These are phyloP conservation scores for Drosophila nebulosa DNA, from an alignment of 1,140 invertebrate genomes.

Conservation along the genomic window DNA sequence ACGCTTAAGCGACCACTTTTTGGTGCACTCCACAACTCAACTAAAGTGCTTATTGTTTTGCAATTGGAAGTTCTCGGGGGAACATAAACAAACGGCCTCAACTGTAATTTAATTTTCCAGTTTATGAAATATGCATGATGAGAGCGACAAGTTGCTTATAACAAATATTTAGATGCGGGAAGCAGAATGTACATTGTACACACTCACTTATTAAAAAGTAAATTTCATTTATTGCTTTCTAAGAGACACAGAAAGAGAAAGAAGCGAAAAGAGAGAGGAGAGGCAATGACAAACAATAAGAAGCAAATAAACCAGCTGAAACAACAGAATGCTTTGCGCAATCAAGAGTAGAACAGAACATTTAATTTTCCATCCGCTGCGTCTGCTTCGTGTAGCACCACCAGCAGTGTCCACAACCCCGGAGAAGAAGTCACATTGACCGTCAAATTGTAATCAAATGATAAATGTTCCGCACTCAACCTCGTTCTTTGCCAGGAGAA, in stretches of 20 bases:
- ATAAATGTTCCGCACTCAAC: conserved; percentile 53
- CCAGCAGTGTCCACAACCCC: conserved; percentile 3
- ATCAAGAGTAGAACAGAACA: conserved; percentile 38
- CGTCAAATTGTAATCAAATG: conserved; percentile 70
- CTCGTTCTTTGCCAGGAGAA: background rate
- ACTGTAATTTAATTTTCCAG: conserved; percentile 54
- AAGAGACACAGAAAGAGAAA: background rate
- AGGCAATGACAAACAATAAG: background rate
- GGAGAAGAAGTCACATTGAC: conserved; percentile 48
- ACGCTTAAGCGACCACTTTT: too few species aligned
- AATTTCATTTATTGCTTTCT: conserved; percentile 46
- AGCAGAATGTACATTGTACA: conserved; percentile 47
- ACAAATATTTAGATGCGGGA: conserved; percentile 46
- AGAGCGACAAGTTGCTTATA: conserved; percentile 47
- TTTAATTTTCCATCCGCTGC: conserved; percentile 43
- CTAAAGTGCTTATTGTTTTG: background rate
- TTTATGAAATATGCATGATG: conserved; percentile 52
- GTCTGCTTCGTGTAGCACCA: background rate
- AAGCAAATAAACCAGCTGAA: conserved; percentile 47
- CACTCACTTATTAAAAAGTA: conserved; percentile 55
- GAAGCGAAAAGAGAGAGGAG: background rate
- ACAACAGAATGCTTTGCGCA: conserved; percentile 51
- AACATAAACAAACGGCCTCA: conserved; percentile 7
- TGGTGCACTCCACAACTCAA: background rate
- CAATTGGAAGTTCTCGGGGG: conserved; percentile 1